Conservation (phyloP, 2,113 vertebrate genomes). For the Struthio camelus region DNA sequence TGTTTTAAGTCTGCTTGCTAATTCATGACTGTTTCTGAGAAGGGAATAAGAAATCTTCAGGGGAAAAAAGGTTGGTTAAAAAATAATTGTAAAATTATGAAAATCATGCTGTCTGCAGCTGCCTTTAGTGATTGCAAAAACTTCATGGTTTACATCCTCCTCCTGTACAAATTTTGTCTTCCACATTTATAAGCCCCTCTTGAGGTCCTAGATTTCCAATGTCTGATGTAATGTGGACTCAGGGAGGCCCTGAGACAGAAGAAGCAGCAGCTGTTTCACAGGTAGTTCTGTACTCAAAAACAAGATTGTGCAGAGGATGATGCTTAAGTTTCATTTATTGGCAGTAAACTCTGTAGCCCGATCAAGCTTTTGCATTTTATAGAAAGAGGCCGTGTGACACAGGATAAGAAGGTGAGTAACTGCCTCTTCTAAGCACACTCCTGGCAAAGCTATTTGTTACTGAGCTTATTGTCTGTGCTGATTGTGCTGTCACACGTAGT, state of each 20-base stretch:
- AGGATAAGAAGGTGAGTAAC: neutral
- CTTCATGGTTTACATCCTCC: neutral
- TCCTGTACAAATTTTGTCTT: neutral
- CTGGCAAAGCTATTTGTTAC: neutral
- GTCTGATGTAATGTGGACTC: neutral
- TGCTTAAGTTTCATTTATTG: neutral
- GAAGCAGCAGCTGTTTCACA: neutral
- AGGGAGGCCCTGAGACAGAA: neutral
- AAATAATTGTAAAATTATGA: neutral
- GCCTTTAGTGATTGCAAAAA: neutral
- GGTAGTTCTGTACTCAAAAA: neutral
- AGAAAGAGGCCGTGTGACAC: neutral
- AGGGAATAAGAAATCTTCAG: neutral
- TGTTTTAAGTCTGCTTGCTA: neutral
- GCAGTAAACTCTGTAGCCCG: neutral
- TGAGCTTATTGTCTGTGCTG: neutral
- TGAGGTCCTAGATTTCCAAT: neutral
- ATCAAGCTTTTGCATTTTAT: neutral
- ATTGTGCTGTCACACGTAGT: neutral
- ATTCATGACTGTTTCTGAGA: neutral
- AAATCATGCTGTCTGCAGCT: neutral
- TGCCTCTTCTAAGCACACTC: neutral
- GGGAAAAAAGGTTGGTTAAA: neutral
- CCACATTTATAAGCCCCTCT: fast-evolving
- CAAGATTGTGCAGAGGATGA: neutral